Evolutionary conservation across 2,888 invertebrate genomes (phyloP).

Genomic region (Stenodera caucasica): DNA sequence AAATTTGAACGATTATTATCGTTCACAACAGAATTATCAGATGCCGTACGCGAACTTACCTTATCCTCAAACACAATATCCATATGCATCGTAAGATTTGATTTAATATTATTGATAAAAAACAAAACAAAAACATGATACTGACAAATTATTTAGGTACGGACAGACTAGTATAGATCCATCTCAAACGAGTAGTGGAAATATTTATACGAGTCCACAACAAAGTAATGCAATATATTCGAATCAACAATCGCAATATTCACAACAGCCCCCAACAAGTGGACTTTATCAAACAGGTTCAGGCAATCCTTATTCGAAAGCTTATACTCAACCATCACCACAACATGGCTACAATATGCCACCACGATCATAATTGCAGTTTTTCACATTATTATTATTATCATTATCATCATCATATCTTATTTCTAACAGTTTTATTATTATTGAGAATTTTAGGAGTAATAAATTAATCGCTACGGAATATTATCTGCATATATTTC

Average conservation of each 20-base stretch:
- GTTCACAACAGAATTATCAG: slow-evolving; percentile 39
- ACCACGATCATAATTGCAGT: slow-evolving; percentile 43
- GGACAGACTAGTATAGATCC: slow-evolving; percentile 46
- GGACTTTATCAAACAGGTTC: slow-evolving; percentile 37
- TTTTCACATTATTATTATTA: background rate
- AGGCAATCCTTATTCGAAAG: slow-evolving; percentile 52
- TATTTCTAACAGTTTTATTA: background rate
- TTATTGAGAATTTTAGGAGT: background rate
- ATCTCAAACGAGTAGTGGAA: slow-evolving; percentile 46
- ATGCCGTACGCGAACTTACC: slow-evolving; percentile 46
- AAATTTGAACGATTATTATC: slow-evolving; percentile 47
- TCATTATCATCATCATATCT: no score
- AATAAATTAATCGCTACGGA: background rate
- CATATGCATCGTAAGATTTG: slow-evolving; percentile 43
- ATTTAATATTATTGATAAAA: slow-evolving; percentile 26
- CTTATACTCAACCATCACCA: slow-evolving; percentile 46
- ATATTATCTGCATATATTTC: background rate
- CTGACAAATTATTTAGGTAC: slow-evolving; percentile 24
- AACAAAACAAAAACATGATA: no score
- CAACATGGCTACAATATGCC: slow-evolving; percentile 49
- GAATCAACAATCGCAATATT: slow-evolving; percentile 44
- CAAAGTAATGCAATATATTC: slow-evolving; percentile 45
- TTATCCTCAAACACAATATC: slow-evolving; percentile 45
- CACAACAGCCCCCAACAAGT: slow-evolving; percentile 37
- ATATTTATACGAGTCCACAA: slow-evolving; percentile 45